These are phyloP conservation scores for Ethmia dodecea DNA, from an alignment of 2,888 invertebrate genomes.

Conservation along the genomic window DNA sequence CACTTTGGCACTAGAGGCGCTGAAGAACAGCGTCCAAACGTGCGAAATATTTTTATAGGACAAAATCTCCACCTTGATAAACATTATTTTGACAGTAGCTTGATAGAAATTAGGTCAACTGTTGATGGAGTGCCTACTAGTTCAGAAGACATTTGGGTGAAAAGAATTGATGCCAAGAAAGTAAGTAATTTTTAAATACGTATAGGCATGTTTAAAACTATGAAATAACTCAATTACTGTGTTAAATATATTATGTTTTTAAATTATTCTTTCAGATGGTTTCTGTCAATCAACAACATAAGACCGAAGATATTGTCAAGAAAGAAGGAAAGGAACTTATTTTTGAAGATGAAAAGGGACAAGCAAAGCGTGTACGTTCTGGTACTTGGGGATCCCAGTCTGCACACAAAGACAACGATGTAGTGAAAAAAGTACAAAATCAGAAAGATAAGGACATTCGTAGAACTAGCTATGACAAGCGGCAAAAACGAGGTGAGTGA, in stretches of 20 bases:
- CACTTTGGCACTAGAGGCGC: slow-evolving; percentile 81
- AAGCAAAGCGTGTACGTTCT: slow-evolving; percentile 73
- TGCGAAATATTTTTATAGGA: slow-evolving; percentile 78
- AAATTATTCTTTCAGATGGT: slow-evolving; percentile 26
- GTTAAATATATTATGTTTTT: background rate
- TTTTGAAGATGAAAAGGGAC: slow-evolving; percentile 16
- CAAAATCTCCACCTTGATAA: slow-evolving; percentile 83
- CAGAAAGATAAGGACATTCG: slow-evolving; percentile 50
- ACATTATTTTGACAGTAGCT: slow-evolving; percentile 88
- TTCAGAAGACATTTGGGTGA: slow-evolving; percentile 84
- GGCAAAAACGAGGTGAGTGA: slow-evolving; percentile 58
- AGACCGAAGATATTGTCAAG: slow-evolving; percentile 15
- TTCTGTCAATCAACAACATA: slow-evolving; percentile 18
- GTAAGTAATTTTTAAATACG: slow-evolving; percentile 56
- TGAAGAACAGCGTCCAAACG: slow-evolving; percentile 75
- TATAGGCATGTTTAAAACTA: too few species aligned
- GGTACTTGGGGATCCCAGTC: slow-evolving; percentile 78
- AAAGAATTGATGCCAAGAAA: slow-evolving; percentile 75
- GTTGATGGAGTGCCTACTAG: slow-evolving; percentile 80
- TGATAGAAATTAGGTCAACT: slow-evolving; percentile 87
- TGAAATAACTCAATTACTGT: background rate
- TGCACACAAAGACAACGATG: slow-evolving; percentile 39
- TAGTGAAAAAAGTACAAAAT: slow-evolving; percentile 28
- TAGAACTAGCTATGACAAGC: slow-evolving; percentile 49
- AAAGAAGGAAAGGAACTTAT: slow-evolving; percentile 15